Evolutionary conservation across 2,113 vertebrate genomes (phyloP).

Genomic region (Cariama cristata): DNA sequence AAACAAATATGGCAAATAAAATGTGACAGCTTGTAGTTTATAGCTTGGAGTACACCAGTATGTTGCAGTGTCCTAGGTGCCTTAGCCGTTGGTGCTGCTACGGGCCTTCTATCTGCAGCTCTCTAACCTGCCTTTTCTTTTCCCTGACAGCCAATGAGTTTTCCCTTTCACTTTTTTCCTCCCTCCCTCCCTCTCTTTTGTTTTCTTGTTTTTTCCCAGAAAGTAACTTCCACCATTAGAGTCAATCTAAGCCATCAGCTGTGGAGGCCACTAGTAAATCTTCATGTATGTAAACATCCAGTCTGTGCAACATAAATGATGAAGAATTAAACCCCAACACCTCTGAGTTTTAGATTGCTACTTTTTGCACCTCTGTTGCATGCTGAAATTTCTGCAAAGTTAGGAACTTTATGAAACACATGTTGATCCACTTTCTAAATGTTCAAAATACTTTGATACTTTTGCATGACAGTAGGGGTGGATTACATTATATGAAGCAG

Average conservation of each 20-base stretch:
- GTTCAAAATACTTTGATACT: not conserved
- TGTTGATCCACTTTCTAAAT: not conserved
- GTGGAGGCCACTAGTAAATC: not conserved
- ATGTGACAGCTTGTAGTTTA: not conserved
- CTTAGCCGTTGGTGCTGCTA: not conserved
- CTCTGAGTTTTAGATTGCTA: not conserved
- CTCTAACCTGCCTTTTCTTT: not conserved
- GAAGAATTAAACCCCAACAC: not conserved
- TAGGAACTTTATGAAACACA: not conserved
- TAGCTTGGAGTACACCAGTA: not conserved
- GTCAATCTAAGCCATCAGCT: not conserved
- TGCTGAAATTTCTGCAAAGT: not conserved
- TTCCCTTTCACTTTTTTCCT: not conserved
- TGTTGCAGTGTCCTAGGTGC: not conserved
- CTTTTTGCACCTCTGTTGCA: not conserved
- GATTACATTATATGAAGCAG: not conserved
- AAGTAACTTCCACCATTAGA: not conserved
- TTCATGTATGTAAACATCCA: not conserved
- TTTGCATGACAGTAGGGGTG: not conserved
- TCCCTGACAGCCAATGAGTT: not conserved
- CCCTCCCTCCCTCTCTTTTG: not conserved
- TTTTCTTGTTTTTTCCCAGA: not conserved
- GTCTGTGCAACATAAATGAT: not conserved
- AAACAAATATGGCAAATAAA: not conserved
- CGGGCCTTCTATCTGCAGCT: not conserved